These are phyloP conservation scores for Neocloeon triangulifer DNA, from an alignment of 1,140 invertebrate genomes.

Conservation along the genomic window DNA sequence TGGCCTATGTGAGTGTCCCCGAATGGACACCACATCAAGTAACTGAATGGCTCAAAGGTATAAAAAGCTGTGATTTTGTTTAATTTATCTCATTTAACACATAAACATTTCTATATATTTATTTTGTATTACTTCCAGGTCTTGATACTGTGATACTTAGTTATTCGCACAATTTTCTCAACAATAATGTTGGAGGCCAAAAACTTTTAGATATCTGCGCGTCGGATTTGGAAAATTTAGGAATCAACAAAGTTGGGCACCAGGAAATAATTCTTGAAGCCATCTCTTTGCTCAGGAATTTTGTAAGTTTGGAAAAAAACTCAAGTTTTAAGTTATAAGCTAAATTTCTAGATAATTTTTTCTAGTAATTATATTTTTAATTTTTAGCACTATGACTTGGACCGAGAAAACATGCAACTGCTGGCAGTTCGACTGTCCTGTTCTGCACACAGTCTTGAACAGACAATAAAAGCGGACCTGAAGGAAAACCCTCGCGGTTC, in stretches of 20 bases:
- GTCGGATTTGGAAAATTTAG: conserved; percentile 68
- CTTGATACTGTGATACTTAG: conserved; percentile 56
- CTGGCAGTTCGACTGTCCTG: conserved; percentile 65
- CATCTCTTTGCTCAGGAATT: conserved; percentile 65
- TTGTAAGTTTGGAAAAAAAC: conserved; percentile 42
- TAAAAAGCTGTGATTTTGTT: conserved; percentile 3
- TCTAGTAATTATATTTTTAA: conserved; percentile 9
- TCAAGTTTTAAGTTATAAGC: too few relatives aligned
- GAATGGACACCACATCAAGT: conserved; percentile 88
- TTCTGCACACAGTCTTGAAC: conserved; percentile 55
- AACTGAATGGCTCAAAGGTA: conserved; percentile 79
- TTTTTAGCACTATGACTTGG: conserved; percentile 66
- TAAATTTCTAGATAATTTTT: conserved; percentile 7
- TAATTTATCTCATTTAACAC: background rate
- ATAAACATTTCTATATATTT: conserved; percentile 3
- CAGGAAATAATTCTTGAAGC: conserved; percentile 83
- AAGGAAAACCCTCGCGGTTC: conserved; percentile 24
- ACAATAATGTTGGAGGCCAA: conserved; percentile 57
- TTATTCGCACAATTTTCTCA: conserved; percentile 60
- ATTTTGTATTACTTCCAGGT: conserved; percentile 36
- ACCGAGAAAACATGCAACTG: conserved; percentile 74
- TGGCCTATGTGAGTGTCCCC: conserved; percentile 72
- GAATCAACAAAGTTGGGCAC: conserved; percentile 65
- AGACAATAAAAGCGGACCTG: too few relatives aligned
- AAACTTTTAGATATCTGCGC: conserved; percentile 59